Base-by-base conservation (phyloP, 2,888 invertebrate species). In the Tetropium fuscum region DNA sequence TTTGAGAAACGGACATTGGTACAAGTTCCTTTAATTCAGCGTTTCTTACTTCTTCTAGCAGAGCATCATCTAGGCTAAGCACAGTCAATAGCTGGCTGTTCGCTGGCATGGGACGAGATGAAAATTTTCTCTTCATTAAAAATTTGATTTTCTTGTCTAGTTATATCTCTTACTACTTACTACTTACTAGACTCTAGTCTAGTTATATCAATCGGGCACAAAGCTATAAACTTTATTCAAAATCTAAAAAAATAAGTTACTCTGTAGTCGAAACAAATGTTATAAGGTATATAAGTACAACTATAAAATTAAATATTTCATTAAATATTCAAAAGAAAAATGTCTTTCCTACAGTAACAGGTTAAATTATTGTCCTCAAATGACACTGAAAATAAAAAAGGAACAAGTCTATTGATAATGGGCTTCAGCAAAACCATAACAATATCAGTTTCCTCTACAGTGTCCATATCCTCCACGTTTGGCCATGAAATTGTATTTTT, bases 341-440 rank as follows among this genome's bases (percentile, higher is more conserved):
- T 19, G 16, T 16, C 3, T 40, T 40, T 19, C 11, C 19, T 19
- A 41, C 20, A 41, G 10, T 41, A 41, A 19, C 18, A 40, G 8
- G 15, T 20, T 43, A 18, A 34, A 19, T 53, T 32, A 18, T 40
- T 40, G n/a, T 22, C 22, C 25, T 27, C 34, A 40, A 53, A 53
- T 43, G 43, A 53, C 32, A 53, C 32, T 38, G 53, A 3, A 27
- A 43, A 53, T 32, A 53, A 43, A 32, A 32, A 32, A 32, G 30
- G 20, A 43, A 44, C 59, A 20, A 58, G 45, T 53, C 63, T 44
- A 48, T 59, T 38, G 25, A 53, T 40, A 53, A 44, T 56, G 34
- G 63, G 58, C 41, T 65, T 44, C 44, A 58, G 53, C 36, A 60
- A 53, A 54, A 65, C 49, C 43, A 34, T 60, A 55, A 63, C 49